phyloP scores from a whole-genome alignment of 2,113 vertebrate genomes.

The Brachirus orientalis region DNA sequence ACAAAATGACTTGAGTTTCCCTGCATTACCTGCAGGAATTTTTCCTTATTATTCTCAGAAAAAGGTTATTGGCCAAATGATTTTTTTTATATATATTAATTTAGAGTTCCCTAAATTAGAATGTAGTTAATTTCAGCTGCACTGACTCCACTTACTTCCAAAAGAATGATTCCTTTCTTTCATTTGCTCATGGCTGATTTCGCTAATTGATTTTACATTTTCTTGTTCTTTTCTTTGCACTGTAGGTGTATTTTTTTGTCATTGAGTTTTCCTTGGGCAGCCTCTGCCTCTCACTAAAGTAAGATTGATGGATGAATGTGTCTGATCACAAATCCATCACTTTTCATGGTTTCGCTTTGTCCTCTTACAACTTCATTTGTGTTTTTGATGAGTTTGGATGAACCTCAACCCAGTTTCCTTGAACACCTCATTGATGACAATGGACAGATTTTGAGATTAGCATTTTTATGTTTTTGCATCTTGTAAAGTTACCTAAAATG shows the following conservation, averaged over 20 bases:
- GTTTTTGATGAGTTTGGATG: neutral
- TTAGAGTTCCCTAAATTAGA: neutral
- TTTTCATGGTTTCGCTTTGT: neutral
- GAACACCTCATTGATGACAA: neutral
- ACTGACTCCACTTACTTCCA: neutral
- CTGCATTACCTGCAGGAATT: neutral
- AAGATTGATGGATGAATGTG: neutral
- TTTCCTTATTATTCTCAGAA: neutral
- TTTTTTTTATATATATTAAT: neutral
- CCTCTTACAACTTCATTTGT: neutral
- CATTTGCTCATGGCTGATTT: neutral
- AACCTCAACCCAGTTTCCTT: neutral
- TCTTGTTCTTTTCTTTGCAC: too few species aligned
- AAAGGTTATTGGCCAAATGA: neutral
- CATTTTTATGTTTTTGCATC: neutral
- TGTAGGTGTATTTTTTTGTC: neutral
- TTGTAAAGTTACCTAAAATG: neutral
- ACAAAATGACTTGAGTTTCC: neutral
- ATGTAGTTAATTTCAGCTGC: neutral
- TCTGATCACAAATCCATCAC: conserved; percentile 1
- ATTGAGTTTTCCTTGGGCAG: neutral
- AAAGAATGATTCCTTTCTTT: neutral
- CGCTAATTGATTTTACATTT: neutral
- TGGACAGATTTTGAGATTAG: too few species aligned
- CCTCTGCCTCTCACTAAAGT: neutral